Conservation (phyloP, 64 coral and sea anemone species). For the Stichodactyla mertensii region DNA sequence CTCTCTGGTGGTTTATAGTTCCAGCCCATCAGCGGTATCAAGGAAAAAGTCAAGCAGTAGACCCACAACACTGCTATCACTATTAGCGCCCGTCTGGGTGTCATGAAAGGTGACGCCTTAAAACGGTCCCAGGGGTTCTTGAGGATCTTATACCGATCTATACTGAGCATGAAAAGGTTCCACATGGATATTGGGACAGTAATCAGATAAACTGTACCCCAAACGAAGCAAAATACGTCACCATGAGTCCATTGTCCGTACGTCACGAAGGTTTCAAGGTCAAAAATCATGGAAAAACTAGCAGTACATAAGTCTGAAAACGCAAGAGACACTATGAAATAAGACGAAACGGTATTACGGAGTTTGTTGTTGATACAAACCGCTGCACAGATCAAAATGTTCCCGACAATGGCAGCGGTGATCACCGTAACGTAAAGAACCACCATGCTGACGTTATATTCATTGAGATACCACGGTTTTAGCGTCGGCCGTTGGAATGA, state of each 20-base stretch:
- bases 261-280: conserved; percentile 46
- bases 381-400: conserved; percentile 72
- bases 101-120: conserved; percentile 62
- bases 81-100: conserved; percentile 58
- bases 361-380: conserved; percentile 68
- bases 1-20: not conserved
- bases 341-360: conserved; percentile 54
- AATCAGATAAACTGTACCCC: conserved; percentile 66
- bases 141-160: conserved; percentile 80
- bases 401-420: conserved; percentile 46
- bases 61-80: conserved; percentile 45
- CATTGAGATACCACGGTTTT: not conserved
- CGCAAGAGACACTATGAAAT: conserved; percentile 84
- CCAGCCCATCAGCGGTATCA: conserved; percentile 71
- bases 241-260: conserved; percentile 44
- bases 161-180: conserved; percentile 74
- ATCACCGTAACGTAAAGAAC: conserved; percentile 37
- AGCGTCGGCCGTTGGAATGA: not conserved
- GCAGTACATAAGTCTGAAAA: conserved; percentile 77
- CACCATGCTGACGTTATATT: not conserved
- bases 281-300: conserved; percentile 62
- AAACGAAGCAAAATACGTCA: conserved; percentile 57
- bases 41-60: conserved; percentile 51
- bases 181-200: conserved; percentile 79
- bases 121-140: conserved; percentile 73